Evolutionary conservation across 2,888 invertebrate genomes (phyloP).

Genomic region (Gandaritis pyraliata): DNA sequence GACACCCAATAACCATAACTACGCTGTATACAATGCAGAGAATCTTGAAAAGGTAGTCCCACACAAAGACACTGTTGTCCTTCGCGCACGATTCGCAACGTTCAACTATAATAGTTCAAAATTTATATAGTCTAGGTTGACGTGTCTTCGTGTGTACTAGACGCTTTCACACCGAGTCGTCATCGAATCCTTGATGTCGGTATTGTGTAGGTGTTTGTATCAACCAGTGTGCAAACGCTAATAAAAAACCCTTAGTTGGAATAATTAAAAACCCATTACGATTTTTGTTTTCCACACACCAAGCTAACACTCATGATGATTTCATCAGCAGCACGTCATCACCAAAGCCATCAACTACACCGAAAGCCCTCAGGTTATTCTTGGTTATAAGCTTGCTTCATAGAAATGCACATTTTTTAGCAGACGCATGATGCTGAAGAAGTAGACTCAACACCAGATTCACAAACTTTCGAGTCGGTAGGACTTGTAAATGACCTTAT

Average conservation of each 20-base stretch:
- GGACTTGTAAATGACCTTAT: neutral
- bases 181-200: neutral
- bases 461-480: slow-evolving; percentile 3
- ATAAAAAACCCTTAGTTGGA: neutral
- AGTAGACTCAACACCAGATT: slow-evolving; percentile 1
- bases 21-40: no score
- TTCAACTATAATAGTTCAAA: no score
- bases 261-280: slow-evolving; percentile 25
- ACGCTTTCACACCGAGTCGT: no score
- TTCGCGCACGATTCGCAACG: no score
- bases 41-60: no score
- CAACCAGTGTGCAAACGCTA: neutral
- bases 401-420: slow-evolving; percentile 19
- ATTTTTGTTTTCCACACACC: slow-evolving; percentile 34
- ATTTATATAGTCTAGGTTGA: no score
- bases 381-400: slow-evolving; percentile 52
- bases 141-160: no score
- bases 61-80: no score
- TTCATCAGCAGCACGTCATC: slow-evolving; percentile 82
- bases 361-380: slow-evolving; percentile 81
- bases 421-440: slow-evolving; percentile 30
- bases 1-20: no score
- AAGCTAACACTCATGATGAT: slow-evolving; percentile 69
- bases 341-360: slow-evolving; percentile 83
- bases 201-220: neutral